These are phyloP conservation scores for Mus pahari DNA, from an alignment of 2,113 vertebrate species.

Conservation along the genomic window DNA sequence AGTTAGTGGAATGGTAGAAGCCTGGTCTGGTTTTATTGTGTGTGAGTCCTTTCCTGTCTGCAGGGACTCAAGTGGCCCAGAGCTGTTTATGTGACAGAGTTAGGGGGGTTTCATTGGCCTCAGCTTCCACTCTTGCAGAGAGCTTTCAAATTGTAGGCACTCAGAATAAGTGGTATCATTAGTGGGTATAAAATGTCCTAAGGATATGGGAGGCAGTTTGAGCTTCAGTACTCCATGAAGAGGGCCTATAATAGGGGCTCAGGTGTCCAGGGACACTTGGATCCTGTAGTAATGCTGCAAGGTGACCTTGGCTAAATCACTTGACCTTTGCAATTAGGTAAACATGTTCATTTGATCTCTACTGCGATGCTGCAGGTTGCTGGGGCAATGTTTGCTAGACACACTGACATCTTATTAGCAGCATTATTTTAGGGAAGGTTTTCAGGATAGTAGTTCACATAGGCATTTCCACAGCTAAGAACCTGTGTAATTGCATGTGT, in stretches of 20 bases:
- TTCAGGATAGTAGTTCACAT: constrained; percentile 42
- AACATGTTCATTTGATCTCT: constrained; percentile 48
- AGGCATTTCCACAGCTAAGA: constrained; percentile 41
- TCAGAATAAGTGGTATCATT: constrained; percentile 72
- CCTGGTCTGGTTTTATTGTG: constrained; percentile 15
- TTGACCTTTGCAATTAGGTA: constrained; percentile 61
- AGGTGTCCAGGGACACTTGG: constrained; percentile 45
- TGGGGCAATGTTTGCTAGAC: constrained; percentile 39
- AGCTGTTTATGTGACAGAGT: constrained; percentile 48
- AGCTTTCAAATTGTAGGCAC: constrained; percentile 65
- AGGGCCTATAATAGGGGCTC: constrained; percentile 10
- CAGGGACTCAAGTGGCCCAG: constrained; percentile 48
- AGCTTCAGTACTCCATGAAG: constrained; percentile 40
- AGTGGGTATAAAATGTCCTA: constrained; percentile 48
- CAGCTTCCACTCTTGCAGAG: constrained; percentile 60
- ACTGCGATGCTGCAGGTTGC: constrained; percentile 47
- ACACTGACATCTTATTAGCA: constrained; percentile 37
- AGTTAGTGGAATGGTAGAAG: constrained; percentile 63
- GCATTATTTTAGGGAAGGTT: constrained; percentile 53
- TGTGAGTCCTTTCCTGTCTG: constrained; percentile 39
- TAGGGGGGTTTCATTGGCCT: background rate
- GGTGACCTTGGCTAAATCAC: constrained; percentile 57
- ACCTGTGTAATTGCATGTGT: constrained; percentile 28
- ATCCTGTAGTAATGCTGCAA: background rate
- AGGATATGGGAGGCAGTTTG: constrained; percentile 44